Percentiles rank a stretch among this genome's conserved stretches.
These are phyloP conservation scores for Caenorhabditis angaria DNA, from an alignment of 2,888 invertebrate species.

Conservation along the genomic window DNA sequence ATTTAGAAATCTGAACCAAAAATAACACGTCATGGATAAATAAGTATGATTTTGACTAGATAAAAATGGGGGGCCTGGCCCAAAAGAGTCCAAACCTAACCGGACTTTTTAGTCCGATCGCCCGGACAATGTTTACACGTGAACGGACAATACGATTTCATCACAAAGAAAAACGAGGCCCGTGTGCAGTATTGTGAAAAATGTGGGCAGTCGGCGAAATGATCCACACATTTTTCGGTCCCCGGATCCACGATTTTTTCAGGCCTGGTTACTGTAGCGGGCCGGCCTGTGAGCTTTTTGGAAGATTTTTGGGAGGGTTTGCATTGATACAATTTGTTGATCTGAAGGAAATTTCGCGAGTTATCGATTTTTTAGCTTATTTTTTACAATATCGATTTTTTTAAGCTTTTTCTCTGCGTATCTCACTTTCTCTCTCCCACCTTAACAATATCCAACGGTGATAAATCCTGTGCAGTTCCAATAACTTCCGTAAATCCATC, in stretches of 20 bases:
- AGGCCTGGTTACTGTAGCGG: not conserved
- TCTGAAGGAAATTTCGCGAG: constrained; percentile 20
- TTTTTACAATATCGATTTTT: not conserved
- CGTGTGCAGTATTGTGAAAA: constrained; percentile 69
- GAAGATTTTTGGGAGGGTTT: constrained; percentile 7
- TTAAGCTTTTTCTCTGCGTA: not conserved
- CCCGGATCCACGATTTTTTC: not conserved
- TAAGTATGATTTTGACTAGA: too few relatives aligned
- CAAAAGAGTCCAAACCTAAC: too few relatives aligned
- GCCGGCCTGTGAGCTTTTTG: constrained; percentile 9
- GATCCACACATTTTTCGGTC: constrained; percentile 67
- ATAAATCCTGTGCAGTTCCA: constrained; percentile 68
- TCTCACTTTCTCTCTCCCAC: constrained; percentile 22
- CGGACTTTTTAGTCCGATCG: constrained; percentile 7
- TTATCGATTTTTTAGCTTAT: not conserved
- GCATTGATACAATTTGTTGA: constrained; percentile 52
- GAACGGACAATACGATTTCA: constrained; percentile 70
- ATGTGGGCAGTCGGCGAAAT: constrained; percentile 71
- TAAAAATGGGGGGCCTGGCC: too few relatives aligned
- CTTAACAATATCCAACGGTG: constrained; percentile 68
- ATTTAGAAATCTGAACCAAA: too few relatives aligned
- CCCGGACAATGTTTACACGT: constrained; percentile 64
- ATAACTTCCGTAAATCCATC: constrained; percentile 70
- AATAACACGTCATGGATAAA: too few relatives aligned
- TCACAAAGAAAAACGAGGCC: constrained; percentile 70